Evolutionary conservation across 2,888 invertebrate species (phyloP).

Genomic region (Polydrusus tereticollis): DNA sequence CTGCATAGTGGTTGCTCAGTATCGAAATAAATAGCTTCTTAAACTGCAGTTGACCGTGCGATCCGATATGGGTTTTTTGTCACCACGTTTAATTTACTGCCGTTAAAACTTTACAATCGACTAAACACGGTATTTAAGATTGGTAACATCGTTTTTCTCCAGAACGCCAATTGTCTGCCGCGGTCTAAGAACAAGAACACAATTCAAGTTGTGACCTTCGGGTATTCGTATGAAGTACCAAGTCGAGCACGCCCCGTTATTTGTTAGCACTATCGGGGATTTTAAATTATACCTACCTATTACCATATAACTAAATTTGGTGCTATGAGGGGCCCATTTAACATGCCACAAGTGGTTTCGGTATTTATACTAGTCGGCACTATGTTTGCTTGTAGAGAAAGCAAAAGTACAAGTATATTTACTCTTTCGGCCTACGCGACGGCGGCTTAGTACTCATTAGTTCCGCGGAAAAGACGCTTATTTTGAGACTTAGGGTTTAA

Average conservation of each 20-base stretch:
- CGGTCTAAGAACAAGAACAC: conserved; percentile 20
- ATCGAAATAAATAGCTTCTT: conserved; percentile 39
- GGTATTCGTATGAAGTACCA: conserved; percentile 16
- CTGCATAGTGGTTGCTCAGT: conserved; percentile 27
- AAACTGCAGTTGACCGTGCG: conserved; percentile 43
- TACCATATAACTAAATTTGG: neutral
- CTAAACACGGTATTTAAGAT: conserved; percentile 40
- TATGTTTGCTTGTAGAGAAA: too few species aligned
- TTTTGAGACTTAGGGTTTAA: too few species aligned
- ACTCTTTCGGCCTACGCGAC: neutral
- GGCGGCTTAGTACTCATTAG: too few species aligned
- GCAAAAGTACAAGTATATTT: neutral
- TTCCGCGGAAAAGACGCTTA: too few species aligned
- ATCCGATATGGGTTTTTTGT: conserved; percentile 48
- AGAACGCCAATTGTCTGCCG: conserved; percentile 27
- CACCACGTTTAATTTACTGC: conserved; percentile 44
- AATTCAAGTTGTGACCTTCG: conserved; percentile 39
- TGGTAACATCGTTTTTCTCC: conserved; percentile 30
- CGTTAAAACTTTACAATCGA: conserved; percentile 48
- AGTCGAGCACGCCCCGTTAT: conserved; percentile 30
- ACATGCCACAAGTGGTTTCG: too few species aligned
- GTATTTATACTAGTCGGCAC: too few species aligned
- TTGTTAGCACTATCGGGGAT: conserved; percentile 33
- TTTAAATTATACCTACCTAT: conserved; percentile 24
- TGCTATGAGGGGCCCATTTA: neutral